Conservation (phyloP, 1,140 invertebrate genomes). For the Tachypleus tridentatus region DNA sequence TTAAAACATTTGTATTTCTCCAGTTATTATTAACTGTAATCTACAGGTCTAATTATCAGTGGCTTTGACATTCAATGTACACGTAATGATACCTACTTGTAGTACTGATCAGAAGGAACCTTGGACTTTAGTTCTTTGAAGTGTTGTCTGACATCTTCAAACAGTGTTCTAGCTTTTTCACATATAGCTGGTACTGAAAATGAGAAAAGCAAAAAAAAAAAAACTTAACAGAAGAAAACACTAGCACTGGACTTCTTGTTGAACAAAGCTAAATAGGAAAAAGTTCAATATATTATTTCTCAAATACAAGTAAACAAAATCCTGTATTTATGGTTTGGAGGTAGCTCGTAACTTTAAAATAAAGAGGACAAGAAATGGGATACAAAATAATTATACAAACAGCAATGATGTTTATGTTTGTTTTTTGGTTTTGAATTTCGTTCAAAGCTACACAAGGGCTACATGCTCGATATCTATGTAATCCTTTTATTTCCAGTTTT, state of each 20-base stretch:
- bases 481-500: too few species aligned
- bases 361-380: too few species aligned
- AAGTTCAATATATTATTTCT: too few species aligned
- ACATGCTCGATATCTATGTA: too few species aligned
- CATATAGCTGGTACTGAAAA: conserved; percentile 44
- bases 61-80: background rate
- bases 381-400: too few species aligned
- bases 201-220: conserved; percentile 23
- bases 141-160: conserved; percentile 42
- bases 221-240: conserved; percentile 14
- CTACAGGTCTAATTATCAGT: background rate
- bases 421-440: too few species aligned
- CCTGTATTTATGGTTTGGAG: too few species aligned
- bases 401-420: too few species aligned
- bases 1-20: background rate
- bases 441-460: too few species aligned
- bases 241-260: background rate
- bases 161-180: conserved; percentile 41
- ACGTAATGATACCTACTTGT: conserved; percentile 35
- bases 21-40: background rate
- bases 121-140: conserved; percentile 45
- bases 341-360: too few species aligned
- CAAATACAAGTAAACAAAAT: too few species aligned
- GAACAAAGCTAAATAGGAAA: too few species aligned
- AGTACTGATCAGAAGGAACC: conserved; percentile 54